A percentile compares a stretch with the other conserved stretches of the same genome.
phyloP scores from a whole-genome alignment of 1,140 invertebrate genomes.

The Cydia splendana region DNA sequence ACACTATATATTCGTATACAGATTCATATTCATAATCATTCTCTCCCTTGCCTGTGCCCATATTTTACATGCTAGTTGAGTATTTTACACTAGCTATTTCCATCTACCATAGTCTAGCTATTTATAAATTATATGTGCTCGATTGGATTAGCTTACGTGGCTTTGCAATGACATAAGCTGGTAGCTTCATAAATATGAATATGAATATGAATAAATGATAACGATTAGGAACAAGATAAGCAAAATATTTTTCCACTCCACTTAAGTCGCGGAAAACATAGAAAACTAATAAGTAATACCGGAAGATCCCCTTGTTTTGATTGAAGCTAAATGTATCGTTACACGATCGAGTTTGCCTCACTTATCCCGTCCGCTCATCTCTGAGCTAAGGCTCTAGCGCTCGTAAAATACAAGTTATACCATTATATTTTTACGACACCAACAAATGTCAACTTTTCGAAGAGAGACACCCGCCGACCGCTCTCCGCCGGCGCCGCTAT shows the following conservation, averaged over 20 bases:
- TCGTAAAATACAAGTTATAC: slow-evolving; percentile 64
- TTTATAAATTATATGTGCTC: neutral
- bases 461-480: slow-evolving; percentile 43
- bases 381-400: slow-evolving; percentile 46
- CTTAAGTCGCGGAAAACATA: neutral
- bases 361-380: slow-evolving; percentile 46
- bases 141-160: neutral
- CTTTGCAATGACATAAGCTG: neutral
- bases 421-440: slow-evolving; percentile 66
- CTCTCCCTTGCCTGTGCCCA: too few species aligned
- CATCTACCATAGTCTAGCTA: neutral
- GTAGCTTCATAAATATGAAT: neutral
- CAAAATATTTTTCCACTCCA: slow-evolving; percentile 5
- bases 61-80: too few species aligned
- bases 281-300: slow-evolving; percentile 9
- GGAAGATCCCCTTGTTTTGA: slow-evolving; percentile 16
- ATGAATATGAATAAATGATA: too few species aligned
- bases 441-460: slow-evolving; percentile 66
- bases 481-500: slow-evolving; percentile 36
- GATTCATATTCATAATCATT: too few species aligned
- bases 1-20: too few species aligned
- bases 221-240: neutral
- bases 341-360: slow-evolving; percentile 37
- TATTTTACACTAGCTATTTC: too few species aligned
- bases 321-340: slow-evolving; percentile 27